phyloP scores from a whole-genome alignment of 2,888 invertebrate genomes.

The Morpho deidamia region DNA sequence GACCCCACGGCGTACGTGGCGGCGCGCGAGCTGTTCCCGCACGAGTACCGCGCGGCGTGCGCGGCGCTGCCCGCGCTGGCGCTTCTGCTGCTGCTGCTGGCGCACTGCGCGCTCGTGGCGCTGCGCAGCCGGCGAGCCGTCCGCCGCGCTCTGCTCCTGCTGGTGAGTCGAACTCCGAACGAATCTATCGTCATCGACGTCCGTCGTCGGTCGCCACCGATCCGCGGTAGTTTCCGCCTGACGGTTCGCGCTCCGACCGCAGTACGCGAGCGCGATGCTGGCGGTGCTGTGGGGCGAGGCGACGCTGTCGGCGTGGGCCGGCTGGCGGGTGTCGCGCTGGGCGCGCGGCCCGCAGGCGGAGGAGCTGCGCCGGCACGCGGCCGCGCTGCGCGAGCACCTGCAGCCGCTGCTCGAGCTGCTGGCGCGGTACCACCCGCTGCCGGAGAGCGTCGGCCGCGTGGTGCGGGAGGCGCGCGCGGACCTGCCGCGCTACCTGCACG shows the following conservation, averaged over 20 bases:
- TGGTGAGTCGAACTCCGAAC: background rate
- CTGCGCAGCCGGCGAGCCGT: slow-evolving; percentile 20
- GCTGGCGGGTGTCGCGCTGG: slow-evolving; percentile 27
- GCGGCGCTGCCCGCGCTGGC: slow-evolving; percentile 23
- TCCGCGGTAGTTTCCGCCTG: too few relatives aligned
- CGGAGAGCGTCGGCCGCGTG: slow-evolving; percentile 18
- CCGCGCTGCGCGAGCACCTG: slow-evolving; percentile 29
- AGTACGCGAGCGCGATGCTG: slow-evolving; percentile 27
- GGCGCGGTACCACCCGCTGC: slow-evolving; percentile 28
- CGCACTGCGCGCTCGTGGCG: slow-evolving; percentile 26
- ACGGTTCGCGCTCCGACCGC: background rate
- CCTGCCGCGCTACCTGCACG: slow-evolving; percentile 23
- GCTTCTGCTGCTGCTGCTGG: slow-evolving; percentile 20
- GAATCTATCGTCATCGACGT: background rate
- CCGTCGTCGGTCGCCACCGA: background rate
- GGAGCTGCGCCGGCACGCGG: slow-evolving; percentile 38
- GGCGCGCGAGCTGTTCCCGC: slow-evolving; percentile 31
- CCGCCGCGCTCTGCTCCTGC: slow-evolving; percentile 21
- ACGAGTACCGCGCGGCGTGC: slow-evolving; percentile 36
- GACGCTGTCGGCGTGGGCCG: slow-evolving; percentile 26
- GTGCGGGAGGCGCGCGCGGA: slow-evolving; percentile 29
- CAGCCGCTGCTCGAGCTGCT: slow-evolving; percentile 28
- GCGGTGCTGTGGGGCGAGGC: slow-evolving; percentile 17
- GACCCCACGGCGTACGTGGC: slow-evolving; percentile 54
- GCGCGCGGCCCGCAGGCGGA: slow-evolving; percentile 28